Base-by-base conservation (phyloP, 2,888 invertebrate species). In the Steinernema hermaphroditum region DNA sequence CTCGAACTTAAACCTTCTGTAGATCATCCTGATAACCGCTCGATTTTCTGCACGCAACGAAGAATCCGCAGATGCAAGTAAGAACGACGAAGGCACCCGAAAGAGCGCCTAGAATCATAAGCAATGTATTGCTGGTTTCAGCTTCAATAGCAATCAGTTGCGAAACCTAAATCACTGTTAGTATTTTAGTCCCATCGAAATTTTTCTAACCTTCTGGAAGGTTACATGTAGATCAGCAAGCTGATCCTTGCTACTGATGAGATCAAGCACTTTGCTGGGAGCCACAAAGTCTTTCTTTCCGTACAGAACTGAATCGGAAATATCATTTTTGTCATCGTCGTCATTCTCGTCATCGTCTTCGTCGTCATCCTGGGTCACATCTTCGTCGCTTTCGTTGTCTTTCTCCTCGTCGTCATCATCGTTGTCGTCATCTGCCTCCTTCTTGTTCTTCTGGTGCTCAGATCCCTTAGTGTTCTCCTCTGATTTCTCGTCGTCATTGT, bases 101-200 rank as follows among this genome's bases (percentile, higher is more conserved):
- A 22, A 76, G 12, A n/a, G 62, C 69, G 0, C 74, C 81, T 50
- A 80, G 77, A 29, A 81, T 68, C 73, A 83, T 77, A 1, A 83
- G 74, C 6, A 78, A 75, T 2, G 77, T 32, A 74, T 83, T 83
- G 77, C 81, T 80, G n/a, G 81, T 77, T 1, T 81, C 75, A 62
- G 76, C 79, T 70, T 83, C 83, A 70, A 83, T 76, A 27, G 77
- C 75, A 22, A 82, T 70, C 27, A 83, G 75, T 34, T 79, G 75
- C 0, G 79, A 78, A 6, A 76, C 76, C 83, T 83, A 75, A 54
- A 81, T 77, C 32, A n/a, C n/a, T 19, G n/a, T n/a, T n/a, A n/a
- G n/a, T 4, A 19, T 32, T 16, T 22, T 4, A 54, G 22, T 19
- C 8, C 16, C 8, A 41, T 46, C 46, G 46, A 46, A 16, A 16